These are phyloP conservation scores for Coronaproctus castanopsis DNA, from an alignment of 2,888 invertebrate species.

Conservation along the genomic window DNA sequence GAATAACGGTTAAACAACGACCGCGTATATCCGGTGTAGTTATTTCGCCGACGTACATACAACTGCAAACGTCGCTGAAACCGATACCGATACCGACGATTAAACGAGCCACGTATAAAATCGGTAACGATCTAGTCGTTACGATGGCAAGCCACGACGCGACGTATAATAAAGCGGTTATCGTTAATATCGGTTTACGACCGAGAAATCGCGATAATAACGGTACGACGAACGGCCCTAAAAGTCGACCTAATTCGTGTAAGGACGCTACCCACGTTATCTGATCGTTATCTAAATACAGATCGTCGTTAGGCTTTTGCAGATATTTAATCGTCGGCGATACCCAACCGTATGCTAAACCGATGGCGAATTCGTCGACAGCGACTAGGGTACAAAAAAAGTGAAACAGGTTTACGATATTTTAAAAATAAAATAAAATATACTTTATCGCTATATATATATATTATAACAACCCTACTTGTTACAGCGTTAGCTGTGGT, in stretches of 20 bases:
- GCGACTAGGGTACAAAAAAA: slow-evolving; percentile 3
- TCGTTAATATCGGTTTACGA: not conserved
- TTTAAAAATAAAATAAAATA: too few relatives aligned
- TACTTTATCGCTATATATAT: too few relatives aligned
- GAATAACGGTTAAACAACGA: slow-evolving; percentile 6
- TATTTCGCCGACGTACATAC: slow-evolving; percentile 18
- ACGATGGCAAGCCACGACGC: not conserved
- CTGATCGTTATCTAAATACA: slow-evolving; percentile 1
- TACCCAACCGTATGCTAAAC: slow-evolving; percentile 8
- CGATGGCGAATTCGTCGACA: slow-evolving; percentile 4
- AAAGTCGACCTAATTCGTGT: slow-evolving; percentile 5
- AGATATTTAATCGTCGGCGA: slow-evolving; percentile 1
- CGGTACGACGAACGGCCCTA: slow-evolving; percentile 1
- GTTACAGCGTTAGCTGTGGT: too few relatives aligned
- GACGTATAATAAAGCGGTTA: not conserved
- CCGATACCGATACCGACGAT: slow-evolving; percentile 19
- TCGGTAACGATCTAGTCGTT: not conserved
- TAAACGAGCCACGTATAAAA: slow-evolving; percentile 16
- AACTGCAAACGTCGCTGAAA: slow-evolving; percentile 16
- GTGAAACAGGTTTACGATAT: too few relatives aligned
- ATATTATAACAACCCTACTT: too few relatives aligned
- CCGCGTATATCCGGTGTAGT: slow-evolving; percentile 16
- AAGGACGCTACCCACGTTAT: slow-evolving; percentile 7
- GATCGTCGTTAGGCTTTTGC: not conserved
- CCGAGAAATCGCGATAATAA: not conserved